phyloP scores from a whole-genome alignment of 2,888 invertebrate genomes.

The Meloe dianella region DNA sequence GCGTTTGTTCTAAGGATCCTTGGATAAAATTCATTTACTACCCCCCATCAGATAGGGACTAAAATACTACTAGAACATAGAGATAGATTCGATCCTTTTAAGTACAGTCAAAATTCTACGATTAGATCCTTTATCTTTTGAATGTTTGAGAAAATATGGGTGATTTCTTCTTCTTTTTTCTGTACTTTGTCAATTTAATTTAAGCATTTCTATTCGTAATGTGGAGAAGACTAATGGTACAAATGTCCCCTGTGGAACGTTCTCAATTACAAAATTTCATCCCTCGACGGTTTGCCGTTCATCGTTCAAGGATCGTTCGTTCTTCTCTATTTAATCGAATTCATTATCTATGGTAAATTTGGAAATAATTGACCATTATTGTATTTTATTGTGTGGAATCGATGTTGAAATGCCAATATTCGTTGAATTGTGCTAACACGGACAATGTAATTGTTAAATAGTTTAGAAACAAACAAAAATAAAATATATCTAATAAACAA shows the following conservation, averaged over 20 bases:
- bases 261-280: conserved; percentile 51
- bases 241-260: conserved; percentile 49
- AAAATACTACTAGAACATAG: neutral
- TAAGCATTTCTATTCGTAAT: conserved; percentile 47
- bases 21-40: conserved; percentile 38
- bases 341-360: conserved; percentile 46
- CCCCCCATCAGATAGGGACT: conserved; percentile 28
- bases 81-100: neutral
- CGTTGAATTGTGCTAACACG: conserved; percentile 21
- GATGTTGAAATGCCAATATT: conserved; percentile 22
- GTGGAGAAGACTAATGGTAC: conserved; percentile 48
- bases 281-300: conserved; percentile 44
- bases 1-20: conserved; percentile 35
- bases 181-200: conserved; percentile 33
- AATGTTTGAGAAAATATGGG: neutral
- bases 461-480: conserved; percentile 21
- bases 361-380: conserved; percentile 42
- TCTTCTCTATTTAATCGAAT: conserved; percentile 36
- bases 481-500: neutral
- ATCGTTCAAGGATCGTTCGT: conserved; percentile 35
- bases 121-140: too few relatives aligned
- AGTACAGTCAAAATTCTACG: neutral
- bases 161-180: neutral
- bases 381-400: conserved; percentile 30
- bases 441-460: conserved; percentile 25